Evolutionary conservation across 2,888 invertebrate genomes (phyloP).

Genomic region (Epistrophe grossulariae): DNA sequence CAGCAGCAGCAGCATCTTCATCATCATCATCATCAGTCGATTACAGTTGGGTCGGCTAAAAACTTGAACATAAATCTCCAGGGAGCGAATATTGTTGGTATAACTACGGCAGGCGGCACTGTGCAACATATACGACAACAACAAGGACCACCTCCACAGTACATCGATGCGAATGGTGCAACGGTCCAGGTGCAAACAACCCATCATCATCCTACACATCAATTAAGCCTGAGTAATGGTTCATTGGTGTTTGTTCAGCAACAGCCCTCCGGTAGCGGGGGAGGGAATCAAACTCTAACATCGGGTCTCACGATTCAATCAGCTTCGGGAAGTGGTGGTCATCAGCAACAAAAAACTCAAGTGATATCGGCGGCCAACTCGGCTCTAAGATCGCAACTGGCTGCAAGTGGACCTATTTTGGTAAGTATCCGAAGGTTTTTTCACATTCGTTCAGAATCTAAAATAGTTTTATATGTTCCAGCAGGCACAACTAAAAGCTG

Average conservation of each 20-base stretch:
- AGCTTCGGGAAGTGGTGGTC: constrained; percentile 79
- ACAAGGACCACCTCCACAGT: constrained; percentile 77
- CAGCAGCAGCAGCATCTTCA: constrained; percentile 69
- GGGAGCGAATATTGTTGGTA: constrained; percentile 79
- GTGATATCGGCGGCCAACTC: constrained; percentile 79
- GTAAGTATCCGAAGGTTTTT: constrained; percentile 84
- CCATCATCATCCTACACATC: constrained; percentile 80
- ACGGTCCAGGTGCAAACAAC: constrained; percentile 79
- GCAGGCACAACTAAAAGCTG: constrained; percentile 89
- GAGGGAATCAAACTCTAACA: constrained; percentile 77
- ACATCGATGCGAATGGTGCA: constrained; percentile 79
- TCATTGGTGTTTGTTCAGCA: constrained; percentile 83
- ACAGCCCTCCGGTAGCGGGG: constrained; percentile 77
- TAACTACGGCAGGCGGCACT: constrained; percentile 79
- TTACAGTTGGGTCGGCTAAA: constrained; percentile 72
- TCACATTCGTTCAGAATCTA: constrained; percentile 36
- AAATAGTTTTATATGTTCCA: constrained; percentile 79
- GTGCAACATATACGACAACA: constrained; percentile 81
- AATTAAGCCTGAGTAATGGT: constrained; percentile 82
- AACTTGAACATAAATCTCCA: constrained; percentile 79
- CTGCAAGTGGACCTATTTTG: constrained; percentile 87
- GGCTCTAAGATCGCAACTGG: constrained; percentile 82
- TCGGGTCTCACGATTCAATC: constrained; percentile 82
- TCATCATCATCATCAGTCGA: constrained; percentile 64
- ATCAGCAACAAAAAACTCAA: constrained; percentile 79